Percentiles rank a stretch among this genome's conserved stretches.
Conservation (phyloP, 1,140 invertebrate species). For the Drosophila athabasca region DNA sequence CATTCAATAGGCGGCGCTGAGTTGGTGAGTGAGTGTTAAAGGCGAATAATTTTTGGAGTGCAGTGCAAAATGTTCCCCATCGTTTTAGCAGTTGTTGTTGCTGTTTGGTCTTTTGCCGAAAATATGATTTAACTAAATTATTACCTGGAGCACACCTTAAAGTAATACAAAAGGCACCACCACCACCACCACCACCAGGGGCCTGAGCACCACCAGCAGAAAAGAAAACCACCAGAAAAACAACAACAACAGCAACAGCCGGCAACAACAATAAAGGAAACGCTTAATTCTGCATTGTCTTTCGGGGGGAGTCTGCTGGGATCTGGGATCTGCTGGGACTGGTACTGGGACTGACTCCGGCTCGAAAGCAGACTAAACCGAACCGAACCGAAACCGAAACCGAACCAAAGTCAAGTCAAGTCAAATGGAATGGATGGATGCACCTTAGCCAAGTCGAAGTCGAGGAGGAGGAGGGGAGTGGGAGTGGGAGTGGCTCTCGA, state of each 20-base stretch:
- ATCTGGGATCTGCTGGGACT: not conserved
- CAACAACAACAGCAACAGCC: conserved; percentile 33
- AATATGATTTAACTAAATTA: conserved; percentile 83
- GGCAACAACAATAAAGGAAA: conserved; percentile 79
- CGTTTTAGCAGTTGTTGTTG: conserved; percentile 24
- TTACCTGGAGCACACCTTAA: conserved; percentile 83
- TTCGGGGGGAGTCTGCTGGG: conserved; percentile 31
- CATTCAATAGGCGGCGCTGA: conserved; percentile 68
- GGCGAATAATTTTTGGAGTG: conserved; percentile 69
- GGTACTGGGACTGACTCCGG: not conserved
- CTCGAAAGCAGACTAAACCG: conserved; percentile 30
- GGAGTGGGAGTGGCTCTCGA: conserved; percentile 31
- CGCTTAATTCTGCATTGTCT: conserved; percentile 82
- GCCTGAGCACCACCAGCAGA: conserved; percentile 9
- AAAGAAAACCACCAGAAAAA: not conserved
- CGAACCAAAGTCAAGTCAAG: conserved; percentile 19
- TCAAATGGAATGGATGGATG: conserved; percentile 57
- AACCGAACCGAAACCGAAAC: conserved; percentile 30
- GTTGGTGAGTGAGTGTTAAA: conserved; percentile 77
- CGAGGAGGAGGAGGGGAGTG: conserved; percentile 10
- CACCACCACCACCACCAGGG: conserved; percentile 13
- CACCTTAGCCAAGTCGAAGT: conserved; percentile 38
- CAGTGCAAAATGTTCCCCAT: conserved; percentile 34
- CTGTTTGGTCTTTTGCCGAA: conserved; percentile 61
- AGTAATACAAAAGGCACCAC: conserved; percentile 79